Percentiles rank a stretch among this genome's conserved stretches.
phyloP scores from a whole-genome alignment of 1,140 invertebrate genomes.

The Choristoneura fumiferana region DNA sequence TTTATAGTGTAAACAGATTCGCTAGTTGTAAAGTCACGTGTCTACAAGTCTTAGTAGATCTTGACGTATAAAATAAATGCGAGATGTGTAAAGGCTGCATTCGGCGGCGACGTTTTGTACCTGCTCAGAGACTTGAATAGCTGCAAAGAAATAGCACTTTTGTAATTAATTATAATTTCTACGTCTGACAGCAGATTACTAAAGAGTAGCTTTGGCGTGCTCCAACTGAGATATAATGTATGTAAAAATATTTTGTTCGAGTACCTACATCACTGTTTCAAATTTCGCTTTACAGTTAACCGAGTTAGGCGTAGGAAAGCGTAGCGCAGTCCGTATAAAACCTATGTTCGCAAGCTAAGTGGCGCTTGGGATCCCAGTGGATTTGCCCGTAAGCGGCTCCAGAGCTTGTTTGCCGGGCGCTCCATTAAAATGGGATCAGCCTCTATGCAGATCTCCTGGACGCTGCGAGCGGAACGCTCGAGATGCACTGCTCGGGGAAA shows the following conservation, averaged over 20 bases:
- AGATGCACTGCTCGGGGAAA: slow-evolving; percentile 30
- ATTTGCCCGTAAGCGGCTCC: slow-evolving; percentile 72
- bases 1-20: too few species aligned
- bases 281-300: not conserved
- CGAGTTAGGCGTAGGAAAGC: not conserved
- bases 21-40: not conserved
- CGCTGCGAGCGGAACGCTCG: slow-evolving; percentile 31
- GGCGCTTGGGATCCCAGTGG: slow-evolving; percentile 64
- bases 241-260: not conserved
- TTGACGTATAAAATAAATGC: not conserved
- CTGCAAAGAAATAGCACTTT: slow-evolving; percentile 2
- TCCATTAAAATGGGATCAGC: slow-evolving; percentile 78
- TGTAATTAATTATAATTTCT: slow-evolving; percentile 11
- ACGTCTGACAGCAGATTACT: not conserved
- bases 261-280: not conserved
- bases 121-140: slow-evolving; percentile 7
- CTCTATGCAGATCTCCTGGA: slow-evolving; percentile 71
- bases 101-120: not conserved
- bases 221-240: not conserved
- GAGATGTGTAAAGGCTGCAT: slow-evolving; percentile 13
- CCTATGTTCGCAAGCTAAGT: slow-evolving; percentile 52
- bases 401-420: slow-evolving; percentile 73
- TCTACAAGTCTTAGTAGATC: not conserved
- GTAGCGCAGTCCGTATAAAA: not conserved
- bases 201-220: not conserved